Conservation (phyloP, 2,888 invertebrate genomes). For the Limnephilus rhombicus region DNA sequence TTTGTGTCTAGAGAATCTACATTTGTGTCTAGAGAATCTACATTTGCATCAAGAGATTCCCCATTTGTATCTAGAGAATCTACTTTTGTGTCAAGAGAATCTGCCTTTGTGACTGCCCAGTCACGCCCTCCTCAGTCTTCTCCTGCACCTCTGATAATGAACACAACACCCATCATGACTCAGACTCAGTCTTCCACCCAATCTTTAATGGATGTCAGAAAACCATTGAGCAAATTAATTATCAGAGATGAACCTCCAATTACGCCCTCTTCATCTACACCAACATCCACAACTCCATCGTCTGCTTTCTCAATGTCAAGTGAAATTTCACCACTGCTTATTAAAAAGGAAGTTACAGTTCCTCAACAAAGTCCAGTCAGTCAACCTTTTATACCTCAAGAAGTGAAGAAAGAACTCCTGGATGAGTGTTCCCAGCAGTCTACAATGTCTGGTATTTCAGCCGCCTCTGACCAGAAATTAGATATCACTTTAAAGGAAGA, state of each 20-base stretch:
- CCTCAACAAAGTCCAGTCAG: constrained; percentile 76
- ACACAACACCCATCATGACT: constrained; percentile 70
- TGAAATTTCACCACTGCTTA: constrained; percentile 72
- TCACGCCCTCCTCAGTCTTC: constrained; percentile 71
- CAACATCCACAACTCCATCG: constrained; percentile 70
- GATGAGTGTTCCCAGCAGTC: constrained; percentile 84
- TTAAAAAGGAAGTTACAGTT: constrained; percentile 78
- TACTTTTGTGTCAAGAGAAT: neutral
- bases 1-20: constrained; percentile 61
- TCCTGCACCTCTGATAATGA: constrained; percentile 70
- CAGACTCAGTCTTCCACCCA: constrained; percentile 74
- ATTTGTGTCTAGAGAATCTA: constrained; percentile 77
- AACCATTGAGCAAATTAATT: constrained; percentile 72
- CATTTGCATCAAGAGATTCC: constrained; percentile 74
- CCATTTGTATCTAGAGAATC: neutral
- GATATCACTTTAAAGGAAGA: constrained; percentile 81
- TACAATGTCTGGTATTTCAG: constrained; percentile 78
- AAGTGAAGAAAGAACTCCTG: constrained; percentile 85
- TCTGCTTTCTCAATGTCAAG: constrained; percentile 68
- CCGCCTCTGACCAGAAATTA: constrained; percentile 79
- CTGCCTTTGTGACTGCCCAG: neutral
- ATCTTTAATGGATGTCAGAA: constrained; percentile 76
- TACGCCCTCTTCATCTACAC: constrained; percentile 70
- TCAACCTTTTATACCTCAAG: constrained; percentile 79
- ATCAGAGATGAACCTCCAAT: constrained; percentile 75